phyloP scores from a whole-genome alignment of 2,888 invertebrate species.

The Hybos culiciformis region DNA sequence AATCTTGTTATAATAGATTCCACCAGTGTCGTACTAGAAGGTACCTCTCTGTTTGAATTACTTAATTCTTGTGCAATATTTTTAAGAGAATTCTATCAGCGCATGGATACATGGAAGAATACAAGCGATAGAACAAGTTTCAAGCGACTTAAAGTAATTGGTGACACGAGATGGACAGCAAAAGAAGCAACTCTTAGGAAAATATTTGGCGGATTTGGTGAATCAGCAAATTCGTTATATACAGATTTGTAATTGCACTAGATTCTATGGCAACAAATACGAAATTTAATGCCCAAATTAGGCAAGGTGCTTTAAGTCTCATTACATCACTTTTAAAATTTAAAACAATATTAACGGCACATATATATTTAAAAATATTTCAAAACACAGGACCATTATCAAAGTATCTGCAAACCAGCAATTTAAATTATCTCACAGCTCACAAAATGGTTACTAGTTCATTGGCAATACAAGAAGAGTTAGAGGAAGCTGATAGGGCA shows the following conservation, averaged over 20 bases:
- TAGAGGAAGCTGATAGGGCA: not conserved
- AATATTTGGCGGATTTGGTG: not conserved
- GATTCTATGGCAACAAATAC: not conserved
- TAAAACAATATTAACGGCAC: not conserved
- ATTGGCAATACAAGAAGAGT: too few species aligned
- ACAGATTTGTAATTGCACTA: not conserved
- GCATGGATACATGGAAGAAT: not conserved
- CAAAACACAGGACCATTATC: not conserved
- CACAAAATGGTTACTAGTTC: not conserved
- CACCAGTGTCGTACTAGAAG: not conserved
- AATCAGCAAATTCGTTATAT: not conserved
- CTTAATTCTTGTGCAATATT: not conserved
- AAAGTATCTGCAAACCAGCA: not conserved
- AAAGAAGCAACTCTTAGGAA: not conserved
- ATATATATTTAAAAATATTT: not conserved
- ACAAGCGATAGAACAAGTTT: not conserved
- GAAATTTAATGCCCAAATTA: not conserved
- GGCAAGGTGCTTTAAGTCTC: not conserved
- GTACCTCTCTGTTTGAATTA: not conserved
- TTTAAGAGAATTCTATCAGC: not conserved
- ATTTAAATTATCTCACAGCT: not conserved
- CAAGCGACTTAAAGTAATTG: not conserved
- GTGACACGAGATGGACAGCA: not conserved
- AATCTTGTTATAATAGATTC: not conserved
- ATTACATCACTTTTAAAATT: not conserved